Base-by-base conservation (phyloP, 2,113 vertebrate genomes). In the Bungarus multicinctus region DNA sequence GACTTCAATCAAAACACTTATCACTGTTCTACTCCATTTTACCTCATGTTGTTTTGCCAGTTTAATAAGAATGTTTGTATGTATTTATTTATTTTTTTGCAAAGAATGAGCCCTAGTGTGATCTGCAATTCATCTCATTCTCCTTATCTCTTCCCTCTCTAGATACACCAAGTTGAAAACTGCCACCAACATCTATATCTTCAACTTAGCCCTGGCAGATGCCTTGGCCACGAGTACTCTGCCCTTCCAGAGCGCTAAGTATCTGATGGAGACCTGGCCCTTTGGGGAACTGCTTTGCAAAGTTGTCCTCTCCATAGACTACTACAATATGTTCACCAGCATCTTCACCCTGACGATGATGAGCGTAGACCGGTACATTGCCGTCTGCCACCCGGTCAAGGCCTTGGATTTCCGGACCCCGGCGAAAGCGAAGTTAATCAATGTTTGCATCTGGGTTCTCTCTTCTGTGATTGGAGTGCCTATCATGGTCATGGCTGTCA, bases 321-420 rank as follows among this genome's bases (percentile, higher is more conserved):
- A 99, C 98, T 99, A 99, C 98, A 99, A 99, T 94, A 99, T 99
- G 99, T 99, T 99, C 97, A 99, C 99, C 94, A 99, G 99, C 96
- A 99, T 99, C 97, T 99, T 99, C 96, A 99, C 99, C 0, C 98
- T 99, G 94, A 99, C 99, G 92, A 99, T 99, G 99, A 99, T 99
- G 99, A 99, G 99, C 0, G 99, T 99, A 39, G 99, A 99, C 95
- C 99, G 99, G 92, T 99, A 99, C 94, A 96, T 99, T 0, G 99
- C 99, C 0, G 99, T 99, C 16, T 99, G 99, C 93, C 99, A 99
- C 95, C 99, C 99, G 0, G 98, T 99, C 91, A 98, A 97, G 89
- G 99, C 99, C 4, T 95, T 99, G 93, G 99, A 99, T 91, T 99
- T 99, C 97, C 98, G 99, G 91, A 99, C 99, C 0, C 98, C 99